Percentiles rank a stretch among this genome's conserved stretches.
These are phyloP conservation scores for Ciconia boyciana DNA, from an alignment of 2,113 vertebrate genomes.

Conservation along the genomic window DNA sequence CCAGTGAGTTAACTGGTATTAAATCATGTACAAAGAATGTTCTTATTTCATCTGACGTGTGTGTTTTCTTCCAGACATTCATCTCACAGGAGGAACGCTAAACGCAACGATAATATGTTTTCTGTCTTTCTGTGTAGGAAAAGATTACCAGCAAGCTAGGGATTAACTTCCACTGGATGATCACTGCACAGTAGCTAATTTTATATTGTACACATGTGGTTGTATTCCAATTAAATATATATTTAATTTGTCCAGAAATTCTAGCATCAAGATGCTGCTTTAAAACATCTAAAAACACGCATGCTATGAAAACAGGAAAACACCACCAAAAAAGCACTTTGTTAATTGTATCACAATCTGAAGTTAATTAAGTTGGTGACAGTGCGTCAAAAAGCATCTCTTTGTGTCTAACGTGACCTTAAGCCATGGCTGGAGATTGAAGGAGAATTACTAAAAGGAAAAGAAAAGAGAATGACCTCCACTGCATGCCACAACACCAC, in stretches of 20 bases:
- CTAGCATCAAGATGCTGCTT: background rate
- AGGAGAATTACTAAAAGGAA: background rate
- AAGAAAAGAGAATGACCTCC: background rate
- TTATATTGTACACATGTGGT: background rate
- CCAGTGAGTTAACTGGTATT: slow-evolving; percentile 1
- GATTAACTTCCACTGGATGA: background rate
- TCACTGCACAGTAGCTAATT: background rate
- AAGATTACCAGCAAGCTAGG: background rate
- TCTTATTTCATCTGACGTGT: background rate
- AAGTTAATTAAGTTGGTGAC: background rate
- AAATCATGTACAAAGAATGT: background rate
- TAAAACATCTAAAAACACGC: background rate
- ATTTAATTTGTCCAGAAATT: background rate
- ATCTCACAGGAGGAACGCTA: background rate
- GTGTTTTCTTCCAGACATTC: background rate
- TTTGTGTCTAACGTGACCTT: background rate
- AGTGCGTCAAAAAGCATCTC: background rate
- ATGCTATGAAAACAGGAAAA: background rate
- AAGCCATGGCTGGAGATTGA: background rate
- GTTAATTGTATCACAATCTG: background rate
- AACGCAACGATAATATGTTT: background rate
- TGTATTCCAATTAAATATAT: background rate
- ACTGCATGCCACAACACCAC: too few relatives aligned
- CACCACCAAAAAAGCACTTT: background rate
- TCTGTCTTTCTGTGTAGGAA: background rate